Evolutionary conservation across 2,113 vertebrate species (phyloP), one percentile per base, ranked within the genome.

Genomic region (Pitta sordida): DNA sequence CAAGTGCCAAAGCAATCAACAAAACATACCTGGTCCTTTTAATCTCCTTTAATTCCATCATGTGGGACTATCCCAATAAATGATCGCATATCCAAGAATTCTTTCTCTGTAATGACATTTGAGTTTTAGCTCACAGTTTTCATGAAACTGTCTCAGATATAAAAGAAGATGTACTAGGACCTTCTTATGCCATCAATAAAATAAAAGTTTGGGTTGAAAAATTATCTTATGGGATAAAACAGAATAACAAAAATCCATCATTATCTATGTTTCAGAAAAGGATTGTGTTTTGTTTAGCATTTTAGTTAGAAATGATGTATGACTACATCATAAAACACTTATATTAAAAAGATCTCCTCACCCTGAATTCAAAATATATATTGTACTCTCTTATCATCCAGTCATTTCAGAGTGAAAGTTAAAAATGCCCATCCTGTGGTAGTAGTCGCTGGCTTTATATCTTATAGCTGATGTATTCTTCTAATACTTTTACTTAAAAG

Each of bases 261-360:
- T 97, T 96, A 96, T 95, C 94, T 96, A 83, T 95, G 94, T 96
- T 97, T 96, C 82, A 78, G 90, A 91, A 80, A 91, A 94, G 53
- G 90, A 90, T 82, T 63, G 58, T 93, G 88, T 92, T 97, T 97
- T 97, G 96, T 97, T 98, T 98, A 97, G 95, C 97, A 98, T 98
- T 98, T 97, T 94, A 91, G 95, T 97, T 96, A 94, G 95, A 97
- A 97, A 97, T 97, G 97, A 98, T 98, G 59, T 97, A 97, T 97
- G 87, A 94, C 94, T 97, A 97, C 91, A 95, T 97, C 96, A 97
- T 95, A 97, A 97, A 98, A 97, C 97, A 96, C 95, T 98, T 97
- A 98, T 98, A 98, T 98, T 98, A 98, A 98, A 98, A 97, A 98
- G 92, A 98, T 97, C 93, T 95, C 85, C 96, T 97, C 93, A 68